Base-by-base conservation (phyloP, 2,113 vertebrate species). In the Prinia subflava region DNA sequence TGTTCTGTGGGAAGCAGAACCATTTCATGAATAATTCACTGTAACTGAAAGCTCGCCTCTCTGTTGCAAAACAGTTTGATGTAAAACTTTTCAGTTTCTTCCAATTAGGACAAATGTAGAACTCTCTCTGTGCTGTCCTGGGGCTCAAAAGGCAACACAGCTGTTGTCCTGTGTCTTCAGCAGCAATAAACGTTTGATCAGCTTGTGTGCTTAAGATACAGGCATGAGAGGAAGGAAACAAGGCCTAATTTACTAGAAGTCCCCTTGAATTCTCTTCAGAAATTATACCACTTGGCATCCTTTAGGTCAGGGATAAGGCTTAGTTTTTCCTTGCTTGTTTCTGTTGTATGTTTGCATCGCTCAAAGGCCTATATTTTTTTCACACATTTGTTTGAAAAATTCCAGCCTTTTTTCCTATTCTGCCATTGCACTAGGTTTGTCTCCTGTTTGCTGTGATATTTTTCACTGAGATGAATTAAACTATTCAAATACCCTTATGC, bases 11-110 rank as follows among this genome's bases (percentile, higher is more conserved):
- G 78, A 95, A 91, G 55, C 46, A 85, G 70, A 92, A 76, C 19
- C 27, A 57, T 89, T 86, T 78, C 16, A 93, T 95, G 73, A 90
- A 95, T 94, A 95, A 90, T 87, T 92, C 55, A 90, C 80, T 74
- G 59, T 42, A 73, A 71, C 47, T 89, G 89, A 93, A 95, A 93
- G 42, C 44, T 93, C 1, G 0, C 18, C 33, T 90, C 47, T 74
- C 59, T 69, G 41, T 67, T 89, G 60, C 52, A 88, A 92, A 95
- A 81, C 9, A 93, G 25, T 83, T 73, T 57, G 14, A 65, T 83
- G 67, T 79, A 91, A 87, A 94, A 65, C 42, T 90, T 85, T 87
- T 46, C n/a, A 28, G 35, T 37, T 94, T 10, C 23, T 87, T 92
- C 71, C 86, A 93, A 64, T 74, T 90, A 92, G 56, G 47, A 88